phyloP scores from a whole-genome alignment of 2,888 invertebrate genomes.

The Carterocephalus palaemon region DNA sequence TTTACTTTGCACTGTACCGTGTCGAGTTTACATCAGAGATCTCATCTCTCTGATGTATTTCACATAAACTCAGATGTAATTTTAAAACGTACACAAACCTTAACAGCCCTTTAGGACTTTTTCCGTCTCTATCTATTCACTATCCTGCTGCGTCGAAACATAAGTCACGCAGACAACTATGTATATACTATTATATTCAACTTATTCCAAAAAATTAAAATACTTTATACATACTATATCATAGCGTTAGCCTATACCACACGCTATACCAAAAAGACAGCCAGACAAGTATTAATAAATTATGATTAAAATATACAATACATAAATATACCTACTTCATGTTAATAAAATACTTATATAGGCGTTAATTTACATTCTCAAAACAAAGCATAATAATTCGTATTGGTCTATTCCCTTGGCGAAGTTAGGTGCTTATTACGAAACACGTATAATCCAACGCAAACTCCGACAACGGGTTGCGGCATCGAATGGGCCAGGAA shows the following conservation, averaged over 20 bases:
- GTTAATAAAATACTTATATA: background rate
- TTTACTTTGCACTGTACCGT: conserved; percentile 27
- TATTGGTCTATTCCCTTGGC: conserved; percentile 1
- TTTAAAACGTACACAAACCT: too few species aligned
- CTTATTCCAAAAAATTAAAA: background rate
- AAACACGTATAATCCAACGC: conserved; percentile 38
- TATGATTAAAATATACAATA: too few species aligned
- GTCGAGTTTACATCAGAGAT: too few species aligned
- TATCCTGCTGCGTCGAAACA: too few species aligned
- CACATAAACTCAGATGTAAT: too few species aligned
- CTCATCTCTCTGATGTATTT: too few species aligned
- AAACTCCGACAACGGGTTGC: conserved; percentile 40
- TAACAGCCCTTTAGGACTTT: too few species aligned
- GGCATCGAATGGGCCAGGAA: conserved; percentile 50
- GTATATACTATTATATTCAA: too few species aligned
- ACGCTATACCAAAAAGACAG: background rate
- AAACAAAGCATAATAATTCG: conserved; percentile 17
- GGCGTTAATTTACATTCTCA: background rate
- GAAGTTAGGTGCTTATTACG: conserved; percentile 28
- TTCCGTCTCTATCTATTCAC: too few species aligned
- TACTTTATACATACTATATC: background rate
- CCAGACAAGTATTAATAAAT: too few species aligned
- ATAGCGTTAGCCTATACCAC: background rate
- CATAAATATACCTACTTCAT: too few species aligned
- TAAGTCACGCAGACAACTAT: too few species aligned